These are phyloP conservation scores for Anastatus disparis DNA, from an alignment of 1,140 invertebrate species.

Conservation along the genomic window DNA sequence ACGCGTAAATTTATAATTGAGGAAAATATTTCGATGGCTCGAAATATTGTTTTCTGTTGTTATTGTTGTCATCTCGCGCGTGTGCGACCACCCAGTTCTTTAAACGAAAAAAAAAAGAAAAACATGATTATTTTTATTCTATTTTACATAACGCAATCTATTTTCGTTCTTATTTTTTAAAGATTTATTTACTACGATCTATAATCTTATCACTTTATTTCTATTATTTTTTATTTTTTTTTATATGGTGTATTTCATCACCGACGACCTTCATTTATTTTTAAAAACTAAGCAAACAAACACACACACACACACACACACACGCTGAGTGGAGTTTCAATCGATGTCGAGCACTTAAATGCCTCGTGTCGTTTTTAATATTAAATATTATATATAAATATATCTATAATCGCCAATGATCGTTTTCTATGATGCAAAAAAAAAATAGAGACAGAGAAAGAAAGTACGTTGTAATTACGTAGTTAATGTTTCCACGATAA, in stretches of 20 bases:
- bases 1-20: not conserved
- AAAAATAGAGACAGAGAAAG: constrained; percentile 5
- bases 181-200: constrained; percentile 19
- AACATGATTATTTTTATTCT: too few species aligned
- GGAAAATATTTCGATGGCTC: not conserved
- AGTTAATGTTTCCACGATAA: constrained; percentile 10
- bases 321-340: not conserved
- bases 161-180: constrained; percentile 10
- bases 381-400: not conserved
- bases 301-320: not conserved
- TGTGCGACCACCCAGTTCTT: not conserved
- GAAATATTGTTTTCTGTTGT: constrained; percentile 14
- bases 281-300: too few species aligned
- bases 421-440: constrained; percentile 6
- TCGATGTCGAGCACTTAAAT: not conserved
- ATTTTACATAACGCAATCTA: too few species aligned
- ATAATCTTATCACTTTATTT: too few species aligned
- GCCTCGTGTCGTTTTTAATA: constrained; percentile 6
- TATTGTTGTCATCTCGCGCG: not conserved
- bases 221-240: not conserved
- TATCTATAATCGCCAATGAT: constrained; percentile 6
- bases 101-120: too few species aligned
- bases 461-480: not conserved
- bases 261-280: not conserved
- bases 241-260: too few species aligned